phyloP scores from a whole-genome alignment of 2,888 invertebrate genomes.

The Aphelenchoides bicaudatus region DNA sequence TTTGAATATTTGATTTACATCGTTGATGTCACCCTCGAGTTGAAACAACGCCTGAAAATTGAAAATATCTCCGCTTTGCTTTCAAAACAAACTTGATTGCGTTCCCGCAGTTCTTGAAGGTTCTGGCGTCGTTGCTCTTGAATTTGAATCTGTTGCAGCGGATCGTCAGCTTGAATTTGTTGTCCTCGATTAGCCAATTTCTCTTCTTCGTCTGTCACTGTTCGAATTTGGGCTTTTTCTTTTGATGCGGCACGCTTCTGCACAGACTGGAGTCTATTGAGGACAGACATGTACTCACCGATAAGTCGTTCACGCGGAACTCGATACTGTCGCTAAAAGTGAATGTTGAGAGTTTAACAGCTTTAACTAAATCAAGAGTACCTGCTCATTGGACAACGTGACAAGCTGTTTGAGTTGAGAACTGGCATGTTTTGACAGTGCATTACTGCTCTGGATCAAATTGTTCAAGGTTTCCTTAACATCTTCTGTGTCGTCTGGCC shows the following conservation, averaged over 20 bases:
- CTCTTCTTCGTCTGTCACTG: slow-evolving; percentile 38
- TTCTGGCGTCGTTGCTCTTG: slow-evolving; percentile 46
- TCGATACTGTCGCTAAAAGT: slow-evolving; percentile 41
- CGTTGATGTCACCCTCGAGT: slow-evolving; percentile 55
- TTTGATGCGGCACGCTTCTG: slow-evolving; percentile 43
- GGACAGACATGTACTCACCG: slow-evolving; percentile 52
- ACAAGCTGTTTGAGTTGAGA: slow-evolving; percentile 47
- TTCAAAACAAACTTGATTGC: slow-evolving; percentile 37
- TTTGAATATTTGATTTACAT: slow-evolving; percentile 58
- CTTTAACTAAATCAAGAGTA: slow-evolving; percentile 33
- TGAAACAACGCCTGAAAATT: slow-evolving; percentile 43
- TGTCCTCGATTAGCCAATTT: slow-evolving; percentile 24
- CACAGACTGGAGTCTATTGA: slow-evolving; percentile 49
- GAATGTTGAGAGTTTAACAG: background rate
- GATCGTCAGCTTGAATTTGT: slow-evolving; percentile 16
- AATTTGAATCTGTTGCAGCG: slow-evolving; percentile 32
- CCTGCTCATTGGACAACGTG: slow-evolving; percentile 40
- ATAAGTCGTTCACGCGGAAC: slow-evolving; percentile 51
- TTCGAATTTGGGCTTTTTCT: slow-evolving; percentile 39
- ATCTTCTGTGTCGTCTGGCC: slow-evolving; percentile 26
- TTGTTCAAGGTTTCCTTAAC: slow-evolving; percentile 28
- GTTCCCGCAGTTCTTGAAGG: slow-evolving; percentile 50
- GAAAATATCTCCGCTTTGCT: background rate
- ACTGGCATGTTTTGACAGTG: slow-evolving; percentile 50
- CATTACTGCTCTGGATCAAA: slow-evolving; percentile 41